Evolutionary conservation across 1,140 invertebrate species (phyloP), one percentile per base, ranked within the genome.

Genomic region (Ostrea edulis): DNA sequence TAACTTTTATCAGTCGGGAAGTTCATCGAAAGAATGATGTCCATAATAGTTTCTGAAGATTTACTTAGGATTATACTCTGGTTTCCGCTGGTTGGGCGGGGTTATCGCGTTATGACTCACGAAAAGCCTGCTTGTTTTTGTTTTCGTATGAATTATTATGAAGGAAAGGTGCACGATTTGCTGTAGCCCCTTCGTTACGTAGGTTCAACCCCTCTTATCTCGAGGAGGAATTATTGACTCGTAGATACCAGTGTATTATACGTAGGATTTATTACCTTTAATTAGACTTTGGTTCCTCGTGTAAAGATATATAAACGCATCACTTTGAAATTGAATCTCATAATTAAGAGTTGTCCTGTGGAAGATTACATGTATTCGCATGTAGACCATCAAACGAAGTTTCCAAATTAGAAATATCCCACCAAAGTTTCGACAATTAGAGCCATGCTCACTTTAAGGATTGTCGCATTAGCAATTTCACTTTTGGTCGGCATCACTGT

Each of bases 121-220:
- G 68, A 29, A 77, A 77, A 77, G 22, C 68, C 68, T 29, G 29
- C 68, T 77, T 77, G 68, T 77, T 77, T 77, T 77, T 77, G 68
- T 77, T 77, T 77, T 77, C 68, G 22, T 77, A 77, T 77, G 68
- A 77, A 77, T 77, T 77, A 77, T 77, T 77, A 77, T 25, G 25
- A 25, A 25, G 25, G 68, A 77, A 77, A 77, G 22, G 68, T 77
- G 68, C 68, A 77, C 68, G 68, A 77, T 77, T 77, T 25, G 68
- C 68, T 77, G 68, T 77, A 29, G 25, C 29, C 68, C 68, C 68
- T 25, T 29, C 68, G 14, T 77, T 77, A 77, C 68, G 68, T 77
- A 77, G 68, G 68, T 29, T 77, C 68, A 29, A 29, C 68, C 68
- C 25, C 29, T 77, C 68, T 77, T 77, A 77, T 77, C 68, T 77